Conservation (phyloP, 2,888 invertebrate species). For the Lochmaea capreae region DNA sequence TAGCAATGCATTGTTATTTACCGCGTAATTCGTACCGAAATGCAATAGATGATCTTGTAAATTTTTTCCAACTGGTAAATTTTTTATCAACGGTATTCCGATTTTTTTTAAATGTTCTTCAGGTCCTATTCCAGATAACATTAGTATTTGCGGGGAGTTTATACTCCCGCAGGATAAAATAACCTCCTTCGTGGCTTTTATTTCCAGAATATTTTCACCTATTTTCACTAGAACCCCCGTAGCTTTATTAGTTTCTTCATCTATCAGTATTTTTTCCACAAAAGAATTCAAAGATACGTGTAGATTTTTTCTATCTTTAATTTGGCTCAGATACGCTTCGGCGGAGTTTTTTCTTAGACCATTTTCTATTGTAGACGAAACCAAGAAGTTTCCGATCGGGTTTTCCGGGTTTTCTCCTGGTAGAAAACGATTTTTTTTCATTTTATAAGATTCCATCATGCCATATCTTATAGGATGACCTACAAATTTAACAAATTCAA, state of each 20-base stretch:
- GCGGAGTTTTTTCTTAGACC: slow-evolving; percentile 69
- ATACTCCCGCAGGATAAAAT: slow-evolving; percentile 75
- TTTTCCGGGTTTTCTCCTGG: slow-evolving; percentile 52
- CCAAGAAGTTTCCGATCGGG: slow-evolving; percentile 55
- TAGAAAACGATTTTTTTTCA: slow-evolving; percentile 37
- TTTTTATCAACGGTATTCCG: slow-evolving; percentile 63
- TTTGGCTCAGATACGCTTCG: slow-evolving; percentile 76
- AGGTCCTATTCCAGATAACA: slow-evolving; percentile 76
- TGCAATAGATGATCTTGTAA: slow-evolving; percentile 68
- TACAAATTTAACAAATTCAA: too few relatives aligned
- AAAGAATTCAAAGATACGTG: slow-evolving; percentile 71
- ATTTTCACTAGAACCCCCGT: slow-evolving; percentile 64
- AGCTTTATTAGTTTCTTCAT: slow-evolving; percentile 64
- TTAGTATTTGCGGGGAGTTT: slow-evolving; percentile 74
- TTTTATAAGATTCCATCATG: too few relatives aligned
- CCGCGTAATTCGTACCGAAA: slow-evolving; percentile 52
- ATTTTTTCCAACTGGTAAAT: slow-evolving; percentile 69
- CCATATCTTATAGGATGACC: too few relatives aligned
- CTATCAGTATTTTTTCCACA: slow-evolving; percentile 69
- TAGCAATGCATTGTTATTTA: slow-evolving; percentile 19
- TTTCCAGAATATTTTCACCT: slow-evolving; percentile 52
- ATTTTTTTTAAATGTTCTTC: slow-evolving; percentile 64
- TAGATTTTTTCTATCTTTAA: slow-evolving; percentile 69
- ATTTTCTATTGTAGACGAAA: slow-evolving; percentile 57
- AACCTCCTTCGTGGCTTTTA: slow-evolving; percentile 69